A percentile compares a stretch with the other conserved stretches of the same genome.
Conservation (phyloP, 2,888 invertebrate species). For the Blera fallax region DNA sequence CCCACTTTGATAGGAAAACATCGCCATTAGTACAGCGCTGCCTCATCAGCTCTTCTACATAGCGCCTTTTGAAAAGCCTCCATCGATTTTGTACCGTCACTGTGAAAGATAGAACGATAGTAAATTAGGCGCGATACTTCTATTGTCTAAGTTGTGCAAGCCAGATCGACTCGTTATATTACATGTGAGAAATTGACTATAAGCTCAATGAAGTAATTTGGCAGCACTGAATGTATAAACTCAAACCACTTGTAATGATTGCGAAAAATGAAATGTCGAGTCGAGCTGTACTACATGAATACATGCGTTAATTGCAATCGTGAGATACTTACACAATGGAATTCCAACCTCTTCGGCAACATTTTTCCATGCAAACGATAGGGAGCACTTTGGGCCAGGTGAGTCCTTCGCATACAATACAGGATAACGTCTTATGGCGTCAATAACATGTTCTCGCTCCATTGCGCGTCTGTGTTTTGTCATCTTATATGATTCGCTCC, state of each 20-base stretch:
- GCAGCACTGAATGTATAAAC: too few relatives aligned
- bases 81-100: conserved; percentile 28
- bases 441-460: conserved; percentile 7
- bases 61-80: background rate
- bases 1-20: background rate
- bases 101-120: background rate
- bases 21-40: background rate
- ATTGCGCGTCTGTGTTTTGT: background rate
- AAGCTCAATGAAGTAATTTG: too few relatives aligned
- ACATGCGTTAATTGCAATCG: too few relatives aligned
- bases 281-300: too few relatives aligned
- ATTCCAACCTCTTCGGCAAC: background rate
- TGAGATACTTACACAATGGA: conserved; percentile 10
- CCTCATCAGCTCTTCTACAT: conserved; percentile 28
- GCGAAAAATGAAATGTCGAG: too few relatives aligned
- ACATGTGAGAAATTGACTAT: too few relatives aligned
- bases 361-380: background rate
- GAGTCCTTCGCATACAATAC: background rate
- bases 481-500: background rate
- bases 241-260: too few relatives aligned
- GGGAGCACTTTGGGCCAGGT: background rate
- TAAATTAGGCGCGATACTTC: background rate
- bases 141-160: too few relatives aligned
- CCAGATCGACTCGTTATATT: too few relatives aligned
- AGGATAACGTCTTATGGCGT: conserved; percentile 4